Evolutionary conservation across 2,888 invertebrate species (phyloP), one percentile per base, ranked within the genome.

Genomic region (Axea sp.): DNA sequence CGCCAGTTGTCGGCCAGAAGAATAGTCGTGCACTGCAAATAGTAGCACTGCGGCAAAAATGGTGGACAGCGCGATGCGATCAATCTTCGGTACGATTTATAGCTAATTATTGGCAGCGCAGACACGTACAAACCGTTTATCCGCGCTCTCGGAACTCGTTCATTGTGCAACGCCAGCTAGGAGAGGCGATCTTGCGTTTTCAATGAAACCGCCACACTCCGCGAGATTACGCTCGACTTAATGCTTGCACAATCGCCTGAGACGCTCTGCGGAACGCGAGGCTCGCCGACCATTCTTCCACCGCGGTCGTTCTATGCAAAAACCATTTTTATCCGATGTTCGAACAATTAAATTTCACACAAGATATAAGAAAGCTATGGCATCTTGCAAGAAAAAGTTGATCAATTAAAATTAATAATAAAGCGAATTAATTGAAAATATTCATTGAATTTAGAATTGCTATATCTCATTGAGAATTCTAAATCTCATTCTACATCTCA

Each of bases 191-290:
- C 64, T 69, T 59, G 59, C 69, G 59, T 74, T 74, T 69, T 69
- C 74, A 74, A 69, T 74, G 64, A 74, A 69, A 74, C 53, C 69
- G 68, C 69, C 69, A 69, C 69, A 59, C 69, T 65, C 59, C 74
- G 69, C 69, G 64, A 69, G 64, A 74, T 74, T 69, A 69, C 64
- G 59, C 62, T 68, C 37, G 43, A 39, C 45, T 64, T 69, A 35
- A 51, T 33, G 15, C 59, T 73, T 69, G 43, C 67, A 62, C 69
- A 76, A 74, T 71, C 41, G 68, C 59, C 33, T 65, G 47, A 30
- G 73, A 71, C 57, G 71, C 15, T 71, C 62, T 67, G 30, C 62
- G 65, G 57, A 69, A 69, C 74, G 59, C 69, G 31, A 62, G 49
- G 41, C 43, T 62, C 39, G 57, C 45, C 26, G 51, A 33, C 45